Conservation (phyloP, 2,888 invertebrate species). For the Cosmorhoe ocellata region DNA sequence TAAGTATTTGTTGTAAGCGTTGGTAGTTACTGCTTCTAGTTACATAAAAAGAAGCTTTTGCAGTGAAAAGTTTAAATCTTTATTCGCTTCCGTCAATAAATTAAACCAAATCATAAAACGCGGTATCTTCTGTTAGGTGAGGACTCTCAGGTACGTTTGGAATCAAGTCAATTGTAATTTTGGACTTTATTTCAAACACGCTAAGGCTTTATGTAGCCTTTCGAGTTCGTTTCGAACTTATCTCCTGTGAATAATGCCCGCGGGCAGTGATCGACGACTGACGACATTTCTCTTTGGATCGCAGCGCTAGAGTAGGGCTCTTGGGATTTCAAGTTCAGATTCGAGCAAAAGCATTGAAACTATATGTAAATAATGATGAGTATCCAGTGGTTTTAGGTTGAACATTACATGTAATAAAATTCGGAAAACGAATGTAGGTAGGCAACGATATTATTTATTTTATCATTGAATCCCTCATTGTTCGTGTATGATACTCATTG, state of each 20-base stretch:
- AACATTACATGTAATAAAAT: no score
- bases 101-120: slow-evolving; percentile 21
- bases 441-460: no score
- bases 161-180: slow-evolving; percentile 12
- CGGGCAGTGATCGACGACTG: slow-evolving; percentile 64
- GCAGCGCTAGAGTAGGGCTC: slow-evolving; percentile 24
- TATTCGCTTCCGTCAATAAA: slow-evolving; percentile 22
- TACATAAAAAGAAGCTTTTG: no score
- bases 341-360: slow-evolving; percentile 31
- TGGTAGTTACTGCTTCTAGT: no score
- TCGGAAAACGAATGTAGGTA: no score
- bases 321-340: slow-evolving; percentile 39
- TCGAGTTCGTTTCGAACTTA: slow-evolving; percentile 50
- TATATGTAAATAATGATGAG: slow-evolving; percentile 6
- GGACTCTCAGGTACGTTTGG: slow-evolving; percentile 48
- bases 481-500: no score
- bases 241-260: slow-evolving; percentile 65
- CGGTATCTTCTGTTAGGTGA: slow-evolving; percentile 52
- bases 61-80: not conserved
- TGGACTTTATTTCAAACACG: slow-evolving; percentile 29
- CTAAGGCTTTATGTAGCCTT: slow-evolving; percentile 32
- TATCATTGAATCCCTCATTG: no score
- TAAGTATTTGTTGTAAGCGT: no score
- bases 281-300: slow-evolving; percentile 56
- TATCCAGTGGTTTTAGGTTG: no score